Base-by-base conservation (phyloP, 2,797 vertebrate species). In the Menidia menidia region DNA sequence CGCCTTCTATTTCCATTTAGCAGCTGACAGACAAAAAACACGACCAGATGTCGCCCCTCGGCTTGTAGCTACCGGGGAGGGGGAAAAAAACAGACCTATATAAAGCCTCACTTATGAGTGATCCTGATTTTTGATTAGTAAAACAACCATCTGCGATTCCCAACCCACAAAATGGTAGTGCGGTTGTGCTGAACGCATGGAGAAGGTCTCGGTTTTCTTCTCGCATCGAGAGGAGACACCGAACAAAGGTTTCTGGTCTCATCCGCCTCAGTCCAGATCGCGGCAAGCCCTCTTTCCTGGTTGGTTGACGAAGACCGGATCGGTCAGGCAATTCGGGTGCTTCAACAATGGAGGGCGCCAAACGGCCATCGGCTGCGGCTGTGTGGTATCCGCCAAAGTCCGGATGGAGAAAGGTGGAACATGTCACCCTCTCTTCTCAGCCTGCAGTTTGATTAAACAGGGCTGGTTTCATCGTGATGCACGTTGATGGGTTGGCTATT, bases 241-340 rank as follows among this genome's bases (percentile, higher is more conserved):
- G 89, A 92, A 93, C 91, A 93, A 93, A 91, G 90, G 88, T 91
- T 89, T 88, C 88, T 91, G 89, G 91, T 92, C 90, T 86, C 85
- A 90, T 92, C 91, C 89, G 92, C 92, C 79, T 91, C 85, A 88
- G 90, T 91, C 89, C 92, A 88, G 90, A 92, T 91, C 90, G 68
- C 82, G 84, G 80, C 88, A 88, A 92, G 77, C 88, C 91, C 88
- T 89, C 87, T 87, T 90, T 88, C 92, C 92, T 90, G 90, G 89
- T 92, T 92, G 89, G 92, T 84, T 92, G 89, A 89, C 72, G 84
- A 87, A 90, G 89, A 90, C 89, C 92, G 80, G 89, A 84, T 88
- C 88, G 59, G 70, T 68, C 66, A 3, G 35, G 71, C 45, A 31
- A 7, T 76, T 31, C 52, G 0, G 16, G 0, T 1, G 0, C 6